Base-by-base conservation (phyloP, 2,113 vertebrate species). In the Opisthocomus hoazin region DNA sequence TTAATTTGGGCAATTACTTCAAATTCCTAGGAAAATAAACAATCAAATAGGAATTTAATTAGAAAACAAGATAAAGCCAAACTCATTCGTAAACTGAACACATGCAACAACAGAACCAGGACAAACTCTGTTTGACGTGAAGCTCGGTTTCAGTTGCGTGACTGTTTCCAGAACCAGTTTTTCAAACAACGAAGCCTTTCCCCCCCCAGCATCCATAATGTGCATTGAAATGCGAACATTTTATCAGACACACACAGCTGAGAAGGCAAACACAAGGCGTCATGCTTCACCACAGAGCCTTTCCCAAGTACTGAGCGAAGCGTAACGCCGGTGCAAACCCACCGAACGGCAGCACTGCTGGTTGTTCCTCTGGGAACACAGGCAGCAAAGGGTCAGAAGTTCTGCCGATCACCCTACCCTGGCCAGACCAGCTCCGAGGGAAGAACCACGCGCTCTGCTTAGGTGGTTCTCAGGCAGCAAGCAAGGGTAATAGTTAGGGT, bases 1-100 rank as follows among this genome's bases (percentile, higher is more conserved):
- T 99, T 99, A 94, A 99, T 99, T 94, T 99, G 99, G 48, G 99
- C 99, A 3, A 99, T 99, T 66, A 99, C 98, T 97, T 99, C 99
- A 96, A 99, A 99, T 96, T 99, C 99, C 99, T 99, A 95, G 87
- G 45, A 81, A 86, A 93, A 75, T 3, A 80, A 91, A 78, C 24
- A 65, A 93, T 17, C 51, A 76, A 84, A 90, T 2, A 75, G 30
- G 13, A 64, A 77, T 77, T 45, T 75, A 86, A 87, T 89, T 63
- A 86, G 23, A 95, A 83, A 86, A 64, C 15, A 36, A 16, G 51
- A 39, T 24, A 64, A 66, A 84, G 69, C 22, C 45, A 73, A 65
- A 80, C 5, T 85, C 64, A 48, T 83, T 58, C 64, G 41, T 34
- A 48, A 15, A 24, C 71, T 37, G n/a, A 89, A 56, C 65, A 82